phyloP scores from a whole-genome alignment of 1,140 invertebrate species.

The Homarus americanus region DNA sequence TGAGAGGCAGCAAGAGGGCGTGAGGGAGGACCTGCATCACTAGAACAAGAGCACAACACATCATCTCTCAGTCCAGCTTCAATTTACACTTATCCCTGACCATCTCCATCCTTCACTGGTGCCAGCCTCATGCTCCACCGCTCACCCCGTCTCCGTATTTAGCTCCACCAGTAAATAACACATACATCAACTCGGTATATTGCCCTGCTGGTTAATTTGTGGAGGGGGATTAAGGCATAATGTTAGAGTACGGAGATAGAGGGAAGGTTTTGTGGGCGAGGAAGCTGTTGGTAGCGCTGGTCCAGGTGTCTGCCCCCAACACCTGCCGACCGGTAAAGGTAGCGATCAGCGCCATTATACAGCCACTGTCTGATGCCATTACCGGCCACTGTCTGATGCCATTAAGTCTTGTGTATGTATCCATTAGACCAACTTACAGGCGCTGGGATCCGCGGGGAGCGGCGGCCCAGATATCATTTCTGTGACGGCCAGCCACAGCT shows the following conservation, averaged over 20 bases:
- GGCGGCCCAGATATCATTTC: not conserved
- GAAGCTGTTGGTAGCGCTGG: no score
- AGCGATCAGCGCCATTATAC: conserved; percentile 26
- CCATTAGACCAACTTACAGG: conserved; percentile 32
- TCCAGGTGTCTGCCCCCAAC: no score
- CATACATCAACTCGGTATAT: no score
- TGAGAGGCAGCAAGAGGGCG: not conserved
- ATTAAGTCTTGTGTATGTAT: conserved; percentile 44
- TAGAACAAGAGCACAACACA: no score
- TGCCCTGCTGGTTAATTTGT: no score
- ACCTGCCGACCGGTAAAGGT: not conserved
- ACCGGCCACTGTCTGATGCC: conserved; percentile 29
- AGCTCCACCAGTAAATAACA: no score
- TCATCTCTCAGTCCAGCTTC: no score
- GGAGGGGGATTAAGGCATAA: no score
- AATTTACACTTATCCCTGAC: no score
- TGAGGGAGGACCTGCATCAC: no score
- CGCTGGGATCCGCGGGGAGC: not conserved
- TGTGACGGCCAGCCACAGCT: not conserved
- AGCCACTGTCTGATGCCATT: conserved; percentile 28
- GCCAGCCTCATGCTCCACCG: not conserved
- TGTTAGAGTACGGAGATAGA: no score
- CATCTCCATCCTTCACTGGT: not conserved
- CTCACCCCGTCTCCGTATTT: not conserved
- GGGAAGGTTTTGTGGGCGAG: no score